phyloP scores from a whole-genome alignment of 1,140 invertebrate species.

The Radopholus similis region DNA sequence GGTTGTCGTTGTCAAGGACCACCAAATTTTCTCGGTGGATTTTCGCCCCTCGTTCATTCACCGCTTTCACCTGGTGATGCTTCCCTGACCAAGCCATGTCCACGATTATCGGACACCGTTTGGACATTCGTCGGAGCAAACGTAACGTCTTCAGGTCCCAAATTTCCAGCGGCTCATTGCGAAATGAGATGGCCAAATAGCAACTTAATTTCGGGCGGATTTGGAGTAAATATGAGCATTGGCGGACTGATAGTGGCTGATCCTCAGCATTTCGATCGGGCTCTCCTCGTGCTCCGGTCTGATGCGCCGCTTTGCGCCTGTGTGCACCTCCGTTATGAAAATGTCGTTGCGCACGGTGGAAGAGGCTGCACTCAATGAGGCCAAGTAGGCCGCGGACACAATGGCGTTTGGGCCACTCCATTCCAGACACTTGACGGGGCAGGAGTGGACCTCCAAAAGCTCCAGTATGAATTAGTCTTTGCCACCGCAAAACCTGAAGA shows the following conservation, averaged over 20 bases:
- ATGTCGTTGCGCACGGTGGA: conserved; percentile 43
- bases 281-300: conserved; percentile 56
- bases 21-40: conserved; percentile 56
- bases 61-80: conserved; percentile 50
- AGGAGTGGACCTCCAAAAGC: conserved; percentile 14
- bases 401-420: conserved; percentile 36
- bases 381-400: conserved; percentile 42
- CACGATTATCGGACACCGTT: conserved; percentile 55
- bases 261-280: conserved; percentile 48
- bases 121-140: conserved; percentile 51
- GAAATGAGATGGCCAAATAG: conserved; percentile 56
- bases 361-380: conserved; percentile 42
- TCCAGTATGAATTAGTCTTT: not conserved
- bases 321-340: conserved; percentile 10
- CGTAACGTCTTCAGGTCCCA: conserved; percentile 54
- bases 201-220: conserved; percentile 38
- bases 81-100: conserved; percentile 55
- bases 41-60: conserved; percentile 35
- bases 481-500: conserved; percentile 1
- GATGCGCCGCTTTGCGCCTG: conserved; percentile 35
- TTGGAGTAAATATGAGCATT: not conserved
- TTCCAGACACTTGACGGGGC: conserved; percentile 40
- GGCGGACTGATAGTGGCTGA: conserved; percentile 55
- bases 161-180: conserved; percentile 55
- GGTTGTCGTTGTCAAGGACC: conserved; percentile 58